These are phyloP conservation scores for Mus musculus DNA, from an alignment of 2,113 vertebrate genomes.

Conservation along the genomic window GRCm39 chr1:136977501-136978000, in stretches of 20 bases:
- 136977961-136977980: slow-evolving; percentile 41
- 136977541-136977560: too few relatives aligned
- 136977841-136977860: slow-evolving; percentile 87
- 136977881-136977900: slow-evolving; percentile 82
- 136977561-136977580: not conserved
- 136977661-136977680: not conserved
- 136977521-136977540: not conserved
- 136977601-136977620: not conserved
- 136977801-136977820: slow-evolving; percentile 88
- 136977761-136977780: slow-evolving; percentile 49
- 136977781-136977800: slow-evolving; percentile 80
- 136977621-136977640: not conserved
- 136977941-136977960: slow-evolving; percentile 43
- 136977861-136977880: slow-evolving; percentile 84
- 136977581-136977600: not conserved
- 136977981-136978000: slow-evolving; percentile 56
- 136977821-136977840: slow-evolving; percentile 87
- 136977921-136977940: slow-evolving; percentile 43
- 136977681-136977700: not conserved
- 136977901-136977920: slow-evolving; percentile 84
- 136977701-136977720: not conserved
- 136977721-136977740: slow-evolving; percentile 67
- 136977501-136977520: not conserved
- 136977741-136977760: slow-evolving; percentile 86
- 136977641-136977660: not conserved